Percentiles rank a stretch among this genome's conserved stretches.
Conservation (phyloP, 1,140 invertebrate species). For the Calliphora vicina region DNA sequence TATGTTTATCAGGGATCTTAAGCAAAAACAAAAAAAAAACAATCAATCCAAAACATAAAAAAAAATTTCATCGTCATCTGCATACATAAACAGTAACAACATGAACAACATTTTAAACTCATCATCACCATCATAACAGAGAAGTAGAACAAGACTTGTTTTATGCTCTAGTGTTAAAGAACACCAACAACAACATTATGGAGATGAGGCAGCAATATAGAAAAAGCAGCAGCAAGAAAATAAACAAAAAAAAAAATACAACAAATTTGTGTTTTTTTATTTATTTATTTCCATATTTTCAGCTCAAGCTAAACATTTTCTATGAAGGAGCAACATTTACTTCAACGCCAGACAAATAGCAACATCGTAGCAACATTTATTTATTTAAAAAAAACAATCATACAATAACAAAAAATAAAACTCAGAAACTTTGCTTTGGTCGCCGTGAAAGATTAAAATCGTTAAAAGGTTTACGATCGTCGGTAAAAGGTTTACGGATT, state of each 20-base stretch:
- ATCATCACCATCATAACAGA: slow-evolving; percentile 2
- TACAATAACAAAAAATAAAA: not conserved
- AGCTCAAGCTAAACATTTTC: slow-evolving; percentile 3
- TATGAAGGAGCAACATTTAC: slow-evolving; percentile 27
- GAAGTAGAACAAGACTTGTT: not conserved
- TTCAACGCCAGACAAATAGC: slow-evolving; percentile 20
- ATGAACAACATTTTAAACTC: not conserved
- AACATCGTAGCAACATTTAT: not conserved
- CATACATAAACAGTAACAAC: too few relatives aligned
- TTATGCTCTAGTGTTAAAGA: not conserved
- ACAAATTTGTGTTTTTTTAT: slow-evolving; percentile 6
- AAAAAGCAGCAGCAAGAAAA: not conserved
- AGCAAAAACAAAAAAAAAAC: not conserved
- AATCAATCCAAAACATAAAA: too few relatives aligned
- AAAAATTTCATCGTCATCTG: not conserved
- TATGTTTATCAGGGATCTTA: slow-evolving; percentile 1
- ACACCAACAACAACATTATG: not conserved
- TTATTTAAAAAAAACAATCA: not conserved
- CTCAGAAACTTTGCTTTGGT: not conserved
- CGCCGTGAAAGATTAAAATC: not conserved
- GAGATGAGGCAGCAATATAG: not conserved
- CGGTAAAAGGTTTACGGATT: not conserved
- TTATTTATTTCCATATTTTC: not conserved
- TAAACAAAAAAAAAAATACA: not conserved
- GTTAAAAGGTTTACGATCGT: not conserved